Evolutionary conservation across 2,797 vertebrate species (phyloP).

Genomic region (Mareca penelope): DNA sequence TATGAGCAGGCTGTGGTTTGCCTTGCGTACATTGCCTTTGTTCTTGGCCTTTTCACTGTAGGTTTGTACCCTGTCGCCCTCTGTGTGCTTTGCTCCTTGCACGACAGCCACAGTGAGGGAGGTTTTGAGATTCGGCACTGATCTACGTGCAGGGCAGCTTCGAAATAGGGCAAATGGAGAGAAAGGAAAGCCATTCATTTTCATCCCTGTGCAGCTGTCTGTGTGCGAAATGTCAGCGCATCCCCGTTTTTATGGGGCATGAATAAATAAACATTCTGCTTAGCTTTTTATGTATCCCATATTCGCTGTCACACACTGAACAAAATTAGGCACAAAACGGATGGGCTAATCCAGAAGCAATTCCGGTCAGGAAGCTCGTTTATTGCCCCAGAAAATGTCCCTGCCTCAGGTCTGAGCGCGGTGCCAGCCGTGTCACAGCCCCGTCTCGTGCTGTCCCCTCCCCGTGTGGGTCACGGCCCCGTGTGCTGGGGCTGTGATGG

Average conservation of each 20-base stretch:
- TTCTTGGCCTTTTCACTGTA: not conserved
- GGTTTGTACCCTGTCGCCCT: not conserved
- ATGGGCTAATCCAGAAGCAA: not conserved
- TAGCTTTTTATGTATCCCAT: not conserved
- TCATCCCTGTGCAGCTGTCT: too few species aligned
- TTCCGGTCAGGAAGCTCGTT: accelerated
- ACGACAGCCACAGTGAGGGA: not conserved
- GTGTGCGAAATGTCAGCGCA: not conserved
- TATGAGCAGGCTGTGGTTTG: too few species aligned
- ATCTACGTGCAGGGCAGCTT: not conserved
- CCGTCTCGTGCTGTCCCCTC: not conserved
- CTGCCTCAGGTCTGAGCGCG: too few species aligned
- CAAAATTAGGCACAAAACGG: not conserved
- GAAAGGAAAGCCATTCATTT: accelerated
- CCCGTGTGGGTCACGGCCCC: not conserved
- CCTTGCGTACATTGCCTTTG: not conserved
- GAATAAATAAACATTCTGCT: not conserved
- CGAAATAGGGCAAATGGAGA: not conserved
- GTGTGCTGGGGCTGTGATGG: not conserved
- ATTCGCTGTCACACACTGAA: not conserved
- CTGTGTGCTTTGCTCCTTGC: not conserved
- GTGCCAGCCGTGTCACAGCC: not conserved
- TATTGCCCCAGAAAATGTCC: not conserved
- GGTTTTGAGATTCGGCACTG: not conserved
- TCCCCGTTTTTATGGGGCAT: not conserved